Evolutionary conservation across 2,113 vertebrate genomes (phyloP).

Genomic region (Bothrops jararaca): DNA sequence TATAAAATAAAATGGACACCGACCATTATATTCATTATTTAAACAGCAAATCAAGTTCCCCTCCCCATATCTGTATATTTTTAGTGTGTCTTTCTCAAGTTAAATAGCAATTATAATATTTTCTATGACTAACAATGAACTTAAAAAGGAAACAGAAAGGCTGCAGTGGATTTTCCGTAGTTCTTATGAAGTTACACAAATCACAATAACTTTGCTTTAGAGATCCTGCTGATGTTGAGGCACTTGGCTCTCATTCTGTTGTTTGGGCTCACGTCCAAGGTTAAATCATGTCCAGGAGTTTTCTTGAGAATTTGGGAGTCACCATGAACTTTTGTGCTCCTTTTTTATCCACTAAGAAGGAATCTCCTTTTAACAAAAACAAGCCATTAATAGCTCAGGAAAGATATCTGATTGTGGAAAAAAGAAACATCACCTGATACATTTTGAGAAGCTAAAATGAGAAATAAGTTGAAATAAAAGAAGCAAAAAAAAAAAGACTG

Average conservation of each 20-base stretch:
- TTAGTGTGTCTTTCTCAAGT: background rate
- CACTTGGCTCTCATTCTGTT: background rate
- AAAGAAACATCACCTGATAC: background rate
- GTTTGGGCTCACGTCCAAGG: slow-evolving; percentile 11
- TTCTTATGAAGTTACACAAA: slow-evolving; percentile 5
- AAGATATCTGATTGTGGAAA: background rate
- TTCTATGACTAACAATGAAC: slow-evolving; percentile 8
- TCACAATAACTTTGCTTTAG: slow-evolving; percentile 15
- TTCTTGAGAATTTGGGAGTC: slow-evolving; percentile 38
- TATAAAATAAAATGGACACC: background rate
- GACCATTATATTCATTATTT: background rate
- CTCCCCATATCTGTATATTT: background rate
- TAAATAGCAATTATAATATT: background rate
- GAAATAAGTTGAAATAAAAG: background rate
- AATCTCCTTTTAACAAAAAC: slow-evolving; percentile 5
- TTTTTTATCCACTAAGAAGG: background rate
- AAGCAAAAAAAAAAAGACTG: rapidly evolving
- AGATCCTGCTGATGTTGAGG: background rate
- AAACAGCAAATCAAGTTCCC: background rate
- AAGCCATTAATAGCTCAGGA: background rate
- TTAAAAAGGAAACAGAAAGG: background rate
- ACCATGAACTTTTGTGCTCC: slow-evolving; percentile 19
- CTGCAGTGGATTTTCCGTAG: background rate
- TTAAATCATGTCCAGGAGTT: background rate
- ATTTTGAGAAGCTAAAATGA: background rate